Evolutionary conservation across 2,888 invertebrate species (phyloP).

Genomic region (Sphaeridia pumilis): DNA sequence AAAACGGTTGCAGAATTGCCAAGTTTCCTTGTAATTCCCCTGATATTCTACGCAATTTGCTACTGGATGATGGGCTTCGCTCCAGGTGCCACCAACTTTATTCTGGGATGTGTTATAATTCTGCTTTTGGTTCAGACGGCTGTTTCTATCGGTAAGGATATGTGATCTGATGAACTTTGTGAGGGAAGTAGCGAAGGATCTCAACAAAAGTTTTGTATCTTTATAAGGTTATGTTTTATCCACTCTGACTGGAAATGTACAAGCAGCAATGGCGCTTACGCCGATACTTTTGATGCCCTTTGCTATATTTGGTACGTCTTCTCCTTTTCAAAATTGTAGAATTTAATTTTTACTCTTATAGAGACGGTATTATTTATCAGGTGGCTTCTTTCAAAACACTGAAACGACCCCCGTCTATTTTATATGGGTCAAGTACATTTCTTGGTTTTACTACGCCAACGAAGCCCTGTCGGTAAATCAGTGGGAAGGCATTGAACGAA

Average conservation of each 20-base stretch:
- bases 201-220: not conserved
- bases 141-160: constrained; percentile 65
- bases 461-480: constrained; percentile 80
- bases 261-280: constrained; percentile 79
- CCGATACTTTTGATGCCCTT: constrained; percentile 88
- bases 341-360: not conserved
- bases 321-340: not conserved
- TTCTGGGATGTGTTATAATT: constrained; percentile 53
- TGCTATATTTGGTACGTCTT: constrained; percentile 74
- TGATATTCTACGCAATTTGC: constrained; percentile 51
- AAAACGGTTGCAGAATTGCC: constrained; percentile 48
- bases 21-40: not conserved
- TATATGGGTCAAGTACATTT: constrained; percentile 76
- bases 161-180: too few species aligned
- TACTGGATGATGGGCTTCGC: constrained; percentile 85
- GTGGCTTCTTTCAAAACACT: constrained; percentile 87
- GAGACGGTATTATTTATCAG: constrained; percentile 39
- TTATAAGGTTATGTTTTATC: constrained; percentile 76
- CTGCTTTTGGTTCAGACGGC: constrained; percentile 78
- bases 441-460: constrained; percentile 86
- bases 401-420: constrained; percentile 66
- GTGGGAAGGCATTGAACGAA: constrained; percentile 66
- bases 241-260: constrained; percentile 65
- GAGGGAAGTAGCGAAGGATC: not conserved
- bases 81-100: constrained; percentile 51